These are phyloP conservation scores for Polyodon spathula DNA, from an alignment of 2,113 vertebrate species.

Conservation along the genomic window DNA sequence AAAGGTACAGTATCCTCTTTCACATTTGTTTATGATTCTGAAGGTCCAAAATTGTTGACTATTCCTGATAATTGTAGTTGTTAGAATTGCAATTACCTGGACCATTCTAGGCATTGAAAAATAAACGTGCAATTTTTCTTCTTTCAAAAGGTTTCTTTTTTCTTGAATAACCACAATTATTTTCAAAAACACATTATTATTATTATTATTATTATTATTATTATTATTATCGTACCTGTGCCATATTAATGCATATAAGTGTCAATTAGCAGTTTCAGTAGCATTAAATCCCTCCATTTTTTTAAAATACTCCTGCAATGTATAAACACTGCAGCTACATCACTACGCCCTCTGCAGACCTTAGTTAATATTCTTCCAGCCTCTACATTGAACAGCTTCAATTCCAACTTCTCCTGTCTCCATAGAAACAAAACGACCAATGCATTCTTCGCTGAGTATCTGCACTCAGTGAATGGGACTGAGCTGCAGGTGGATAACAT, in stretches of 20 bases:
- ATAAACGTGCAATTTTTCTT: too few relatives aligned
- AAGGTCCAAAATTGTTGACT: constrained; percentile 1
- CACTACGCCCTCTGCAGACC: constrained; percentile 16
- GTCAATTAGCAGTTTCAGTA: too few relatives aligned
- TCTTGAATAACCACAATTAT: too few relatives aligned
- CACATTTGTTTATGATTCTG: constrained; percentile 22
- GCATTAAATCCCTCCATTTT: neutral
- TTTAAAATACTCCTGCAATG: neutral
- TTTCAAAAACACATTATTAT: too few relatives aligned
- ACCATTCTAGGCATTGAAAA: too few relatives aligned
- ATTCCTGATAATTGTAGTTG: too few relatives aligned
- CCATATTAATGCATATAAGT: too few relatives aligned
- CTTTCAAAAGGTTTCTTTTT: too few relatives aligned
- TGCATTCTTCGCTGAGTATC: constrained; percentile 45
- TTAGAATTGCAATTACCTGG: too few relatives aligned
- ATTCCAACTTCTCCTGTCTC: constrained; percentile 37
- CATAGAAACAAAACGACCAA: constrained; percentile 45
- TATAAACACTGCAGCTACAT: neutral
- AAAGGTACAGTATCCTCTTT: constrained; percentile 36
- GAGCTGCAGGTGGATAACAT: constrained; percentile 15
- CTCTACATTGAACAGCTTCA: constrained; percentile 35
- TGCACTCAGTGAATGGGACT: constrained; percentile 17
- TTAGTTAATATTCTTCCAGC: constrained; percentile 42
- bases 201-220: too few relatives aligned
- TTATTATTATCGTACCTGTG: too few relatives aligned